These are phyloP conservation scores for Loripinus fragilis DNA, from an alignment of 2,888 invertebrate species.

Conservation along the genomic window DNA sequence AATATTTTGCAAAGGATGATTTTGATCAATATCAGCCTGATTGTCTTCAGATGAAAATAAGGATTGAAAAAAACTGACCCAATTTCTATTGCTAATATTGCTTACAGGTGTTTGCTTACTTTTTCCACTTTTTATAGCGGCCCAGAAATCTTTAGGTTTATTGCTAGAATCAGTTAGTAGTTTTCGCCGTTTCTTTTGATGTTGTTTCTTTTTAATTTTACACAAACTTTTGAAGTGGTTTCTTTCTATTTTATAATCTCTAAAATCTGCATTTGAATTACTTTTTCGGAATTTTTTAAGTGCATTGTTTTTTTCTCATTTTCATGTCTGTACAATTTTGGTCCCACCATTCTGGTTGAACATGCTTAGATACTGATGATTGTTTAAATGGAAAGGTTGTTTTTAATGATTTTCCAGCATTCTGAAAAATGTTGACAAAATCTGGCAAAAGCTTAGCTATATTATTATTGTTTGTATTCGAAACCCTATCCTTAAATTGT, in stretches of 20 bases:
- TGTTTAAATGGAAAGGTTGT: not conserved
- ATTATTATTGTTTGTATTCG: not conserved
- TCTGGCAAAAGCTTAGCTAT: not conserved
- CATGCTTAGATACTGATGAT: not conserved
- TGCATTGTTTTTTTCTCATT: not conserved
- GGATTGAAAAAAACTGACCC: not conserved
- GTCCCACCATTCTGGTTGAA: constrained; percentile 10
- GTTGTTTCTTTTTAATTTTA: not conserved
- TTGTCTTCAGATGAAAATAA: not conserved
- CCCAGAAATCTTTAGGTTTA: not conserved
- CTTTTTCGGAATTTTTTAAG: not conserved
- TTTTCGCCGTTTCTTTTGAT: not conserved
- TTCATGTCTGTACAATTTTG: not conserved
- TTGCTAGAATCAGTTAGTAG: not conserved
- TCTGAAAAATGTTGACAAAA: not conserved
- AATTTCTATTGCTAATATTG: not conserved
- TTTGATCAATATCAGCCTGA: not conserved
- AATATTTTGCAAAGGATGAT: not conserved
- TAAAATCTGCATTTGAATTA: not conserved
- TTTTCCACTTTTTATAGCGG: not conserved
- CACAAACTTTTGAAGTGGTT: not conserved
- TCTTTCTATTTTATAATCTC: not conserved
- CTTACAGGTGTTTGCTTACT: not conserved
- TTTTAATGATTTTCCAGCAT: not conserved
- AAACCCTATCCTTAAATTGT: not conserved